These are phyloP conservation scores for Gopherus evgoodei DNA, from an alignment of 2,113 vertebrate genomes.

Conservation along the genomic window DNA sequence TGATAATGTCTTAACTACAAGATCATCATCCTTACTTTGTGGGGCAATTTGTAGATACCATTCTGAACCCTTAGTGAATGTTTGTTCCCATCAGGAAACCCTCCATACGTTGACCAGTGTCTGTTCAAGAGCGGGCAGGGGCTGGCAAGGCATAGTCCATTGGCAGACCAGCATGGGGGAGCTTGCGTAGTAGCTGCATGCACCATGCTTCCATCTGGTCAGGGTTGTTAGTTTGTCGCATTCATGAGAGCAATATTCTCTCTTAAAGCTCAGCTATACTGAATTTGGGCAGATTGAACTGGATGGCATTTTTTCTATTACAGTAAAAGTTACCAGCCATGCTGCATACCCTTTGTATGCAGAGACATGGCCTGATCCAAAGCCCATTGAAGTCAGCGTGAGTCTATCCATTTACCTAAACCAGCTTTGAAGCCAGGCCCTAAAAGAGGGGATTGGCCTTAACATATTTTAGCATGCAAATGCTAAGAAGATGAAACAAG, in stretches of 20 bases:
- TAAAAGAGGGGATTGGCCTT: not conserved
- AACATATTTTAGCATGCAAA: constrained; percentile 21
- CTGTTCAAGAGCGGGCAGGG: not conserved
- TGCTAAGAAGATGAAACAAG: not conserved
- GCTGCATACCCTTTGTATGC: not conserved
- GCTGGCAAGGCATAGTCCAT: not conserved
- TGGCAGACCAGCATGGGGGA: not conserved
- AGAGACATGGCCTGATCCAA: not conserved
- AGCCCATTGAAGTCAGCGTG: not conserved
- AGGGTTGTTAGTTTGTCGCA: not conserved
- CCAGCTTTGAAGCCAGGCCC: not conserved
- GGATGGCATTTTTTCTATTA: not conserved
- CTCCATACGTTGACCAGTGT: not conserved
- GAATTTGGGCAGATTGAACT: not conserved
- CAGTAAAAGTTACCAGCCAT: not conserved
- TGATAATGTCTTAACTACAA: constrained; percentile 22
- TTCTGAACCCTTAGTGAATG: not conserved
- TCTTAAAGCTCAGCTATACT: not conserved
- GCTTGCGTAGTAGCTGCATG: not conserved
- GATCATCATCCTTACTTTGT: not conserved
- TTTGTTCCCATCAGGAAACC: constrained; percentile 38
- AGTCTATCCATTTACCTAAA: not conserved
- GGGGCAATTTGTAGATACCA: constrained; percentile 6
- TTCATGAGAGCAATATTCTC: constrained; percentile 20
- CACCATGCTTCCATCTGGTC: not conserved